Base-by-base conservation (phyloP, 2,888 invertebrate genomes). In the Zaprionus obscuricornis region DNA sequence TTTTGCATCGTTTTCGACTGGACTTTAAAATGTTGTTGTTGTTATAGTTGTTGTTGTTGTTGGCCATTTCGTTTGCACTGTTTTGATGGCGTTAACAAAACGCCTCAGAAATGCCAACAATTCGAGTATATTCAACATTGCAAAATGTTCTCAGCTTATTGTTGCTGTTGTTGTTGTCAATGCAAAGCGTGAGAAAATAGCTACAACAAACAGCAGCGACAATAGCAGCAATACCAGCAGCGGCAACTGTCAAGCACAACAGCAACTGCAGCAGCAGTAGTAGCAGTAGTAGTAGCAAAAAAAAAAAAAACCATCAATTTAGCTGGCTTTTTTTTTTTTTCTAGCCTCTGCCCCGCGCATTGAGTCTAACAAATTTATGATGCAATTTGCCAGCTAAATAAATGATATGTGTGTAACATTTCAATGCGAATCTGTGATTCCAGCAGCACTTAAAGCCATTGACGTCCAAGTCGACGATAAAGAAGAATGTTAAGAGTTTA, bases 131-230 rank as follows among this genome's bases (percentile, higher is more conserved):
- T 78, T 70, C 62, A 62, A 34, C 71, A 74, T 83, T 79, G 83
- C 76, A 74, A 82, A 82, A 82, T 60, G 63, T 78, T 79, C 79
- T 78, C 71, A 70, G 55, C 75, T 10, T 42, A 31, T 22, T 56
- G 34, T 45, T 43, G 55, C 24, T 66, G 65, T 14, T 64, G 46
- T 60, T 60, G 60, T 68, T 74, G 77, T 68, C 66, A 78, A 78
- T 82, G 82, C 78, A 82, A 82, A 78, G 82, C 78, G 72, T 81
- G 82, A 78, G 78, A 78, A 75, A 73, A 65, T 39, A 14, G 33
- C 43, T 27, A 37, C 57, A 58, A 26, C 47, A 62, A 43, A 26
- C 47, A 62, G 39, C 54, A 62, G 37, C 47, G 34, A 40, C 57
- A 59, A 27, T n/a, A n/a, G n/a, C n/a, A n/a, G n/a, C 54, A 58